phyloP scores from a whole-genome alignment of 2,797 vertebrate species.

The Karalla daura region DNA sequence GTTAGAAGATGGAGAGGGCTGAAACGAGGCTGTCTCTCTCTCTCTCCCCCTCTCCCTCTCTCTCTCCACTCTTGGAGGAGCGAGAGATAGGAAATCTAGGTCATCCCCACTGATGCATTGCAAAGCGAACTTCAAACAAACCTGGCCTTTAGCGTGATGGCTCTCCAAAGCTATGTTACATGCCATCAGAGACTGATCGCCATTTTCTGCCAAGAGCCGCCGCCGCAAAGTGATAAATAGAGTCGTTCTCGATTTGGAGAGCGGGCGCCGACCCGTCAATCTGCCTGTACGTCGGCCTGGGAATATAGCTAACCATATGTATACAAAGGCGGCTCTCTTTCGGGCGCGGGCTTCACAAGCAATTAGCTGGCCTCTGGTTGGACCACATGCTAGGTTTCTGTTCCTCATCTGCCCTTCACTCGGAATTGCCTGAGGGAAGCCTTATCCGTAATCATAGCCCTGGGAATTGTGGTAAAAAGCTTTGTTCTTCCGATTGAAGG shows the following conservation, averaged over 20 bases:
- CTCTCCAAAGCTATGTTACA: conserved; percentile 73
- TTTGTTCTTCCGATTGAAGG: conserved; percentile 59
- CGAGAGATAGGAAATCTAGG: conserved; percentile 78
- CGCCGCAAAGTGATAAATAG: conserved; percentile 47
- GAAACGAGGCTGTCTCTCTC: conserved; percentile 75
- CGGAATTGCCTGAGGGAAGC: conserved; percentile 58
- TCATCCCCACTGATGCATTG: conserved; percentile 80
- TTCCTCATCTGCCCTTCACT: conserved; percentile 62
- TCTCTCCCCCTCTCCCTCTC: no score
- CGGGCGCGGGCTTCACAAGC: conserved; percentile 18
- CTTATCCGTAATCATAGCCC: conserved; percentile 68
- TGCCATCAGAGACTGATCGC: conserved; percentile 71
- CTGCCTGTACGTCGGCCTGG: background rate
- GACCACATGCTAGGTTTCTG: conserved; percentile 57
- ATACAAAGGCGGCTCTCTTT: conserved; percentile 21
- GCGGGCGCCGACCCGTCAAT: conserved; percentile 18
- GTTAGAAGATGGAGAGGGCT: conserved; percentile 74
- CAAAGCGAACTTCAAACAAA: conserved; percentile 83
- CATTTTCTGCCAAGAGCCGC: conserved; percentile 67
- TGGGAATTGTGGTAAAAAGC: conserved; percentile 68
- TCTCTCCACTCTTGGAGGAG: conserved; percentile 69
- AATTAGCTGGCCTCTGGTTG: conserved; percentile 47
- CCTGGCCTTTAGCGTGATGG: conserved; percentile 74
- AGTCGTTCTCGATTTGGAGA: conserved; percentile 27
- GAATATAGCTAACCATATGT: conserved; percentile 18